These are phyloP conservation scores for Scleropages formosus DNA, from an alignment of 2,797 vertebrate species.

Conservation along the genomic window DNA sequence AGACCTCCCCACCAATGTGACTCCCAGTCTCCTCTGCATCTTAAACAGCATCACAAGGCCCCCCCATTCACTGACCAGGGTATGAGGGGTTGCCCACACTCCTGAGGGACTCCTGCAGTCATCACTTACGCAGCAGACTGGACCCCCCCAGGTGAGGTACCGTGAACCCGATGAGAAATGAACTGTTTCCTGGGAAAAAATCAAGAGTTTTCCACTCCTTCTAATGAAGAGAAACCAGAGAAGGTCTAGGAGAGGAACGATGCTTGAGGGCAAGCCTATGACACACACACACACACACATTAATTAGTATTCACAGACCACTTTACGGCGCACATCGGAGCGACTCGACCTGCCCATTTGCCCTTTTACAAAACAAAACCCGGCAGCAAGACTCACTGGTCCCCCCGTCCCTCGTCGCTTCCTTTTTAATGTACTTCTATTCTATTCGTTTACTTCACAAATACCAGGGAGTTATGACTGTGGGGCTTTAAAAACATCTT, in stretches of 20 bases:
- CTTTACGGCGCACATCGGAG: background rate
- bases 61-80: too few relatives aligned
- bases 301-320: background rate
- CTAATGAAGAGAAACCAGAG: background rate
- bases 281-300: background rate
- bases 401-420: background rate
- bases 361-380: background rate
- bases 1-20: too few relatives aligned
- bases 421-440: conserved; percentile 9
- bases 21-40: too few relatives aligned
- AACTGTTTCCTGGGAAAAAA: background rate
- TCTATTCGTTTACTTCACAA: background rate
- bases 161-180: too few relatives aligned
- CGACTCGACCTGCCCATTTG: background rate
- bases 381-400: background rate
- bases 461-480: too few relatives aligned
- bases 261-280: background rate
- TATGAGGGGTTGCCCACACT: too few relatives aligned
- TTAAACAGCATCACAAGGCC: too few relatives aligned
- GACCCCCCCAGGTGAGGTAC: too few relatives aligned
- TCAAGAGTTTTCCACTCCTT: background rate
- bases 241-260: background rate
- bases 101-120: too few relatives aligned
- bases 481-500: background rate
- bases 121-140: too few relatives aligned